Percentiles rank a stretch among this genome's conserved stretches.
phyloP scores from a whole-genome alignment of 2,888 invertebrate species.

The Drosophila flavopinicola region DNA sequence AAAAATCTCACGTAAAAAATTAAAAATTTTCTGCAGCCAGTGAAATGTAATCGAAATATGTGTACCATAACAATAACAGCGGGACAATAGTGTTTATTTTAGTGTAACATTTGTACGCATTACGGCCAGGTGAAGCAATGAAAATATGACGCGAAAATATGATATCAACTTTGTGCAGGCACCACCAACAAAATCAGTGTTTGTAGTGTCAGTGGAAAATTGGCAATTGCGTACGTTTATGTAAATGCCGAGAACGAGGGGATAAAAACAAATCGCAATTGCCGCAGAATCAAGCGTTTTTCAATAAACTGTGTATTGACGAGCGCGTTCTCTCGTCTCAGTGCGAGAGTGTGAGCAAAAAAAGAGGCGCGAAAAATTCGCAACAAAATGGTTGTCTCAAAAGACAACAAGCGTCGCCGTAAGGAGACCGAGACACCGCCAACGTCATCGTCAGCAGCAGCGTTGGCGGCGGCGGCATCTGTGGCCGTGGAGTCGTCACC shows the following conservation, averaged over 20 bases:
- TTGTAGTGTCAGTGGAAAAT: slow-evolving; percentile 78
- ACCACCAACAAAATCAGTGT: slow-evolving; percentile 74
- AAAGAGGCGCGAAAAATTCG: slow-evolving; percentile 76
- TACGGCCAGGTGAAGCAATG: slow-evolving; percentile 30
- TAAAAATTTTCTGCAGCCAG: slow-evolving; percentile 47
- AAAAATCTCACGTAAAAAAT: slow-evolving; percentile 64
- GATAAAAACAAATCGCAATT: slow-evolving; percentile 62
- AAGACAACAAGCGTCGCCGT: slow-evolving; percentile 84
- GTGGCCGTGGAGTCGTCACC: slow-evolving; percentile 83
- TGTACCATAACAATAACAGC: slow-evolving; percentile 36
- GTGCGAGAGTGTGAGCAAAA: slow-evolving; percentile 32
- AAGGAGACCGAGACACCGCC: slow-evolving; percentile 81
- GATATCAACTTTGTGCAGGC: slow-evolving; percentile 68
- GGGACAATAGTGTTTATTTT: slow-evolving; percentile 65
- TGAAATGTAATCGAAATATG: slow-evolving; percentile 53
- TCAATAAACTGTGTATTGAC: slow-evolving; percentile 40
- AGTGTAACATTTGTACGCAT: slow-evolving; percentile 28
- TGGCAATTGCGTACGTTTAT: slow-evolving; percentile 68
- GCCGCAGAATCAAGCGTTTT: slow-evolving; percentile 23
- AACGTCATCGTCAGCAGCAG: slow-evolving; percentile 73
- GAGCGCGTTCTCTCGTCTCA: slow-evolving; percentile 25
- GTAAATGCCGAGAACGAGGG: slow-evolving; percentile 45
- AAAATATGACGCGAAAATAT: slow-evolving; percentile 81
- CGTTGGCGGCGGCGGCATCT: slow-evolving; percentile 47
- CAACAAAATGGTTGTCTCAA: slow-evolving; percentile 84